A percentile compares a stretch with the other conserved stretches of the same genome.
These are phyloP conservation scores for Zootoca vivipara DNA, from an alignment of 2,113 vertebrate genomes.

Conservation along the genomic window DNA sequence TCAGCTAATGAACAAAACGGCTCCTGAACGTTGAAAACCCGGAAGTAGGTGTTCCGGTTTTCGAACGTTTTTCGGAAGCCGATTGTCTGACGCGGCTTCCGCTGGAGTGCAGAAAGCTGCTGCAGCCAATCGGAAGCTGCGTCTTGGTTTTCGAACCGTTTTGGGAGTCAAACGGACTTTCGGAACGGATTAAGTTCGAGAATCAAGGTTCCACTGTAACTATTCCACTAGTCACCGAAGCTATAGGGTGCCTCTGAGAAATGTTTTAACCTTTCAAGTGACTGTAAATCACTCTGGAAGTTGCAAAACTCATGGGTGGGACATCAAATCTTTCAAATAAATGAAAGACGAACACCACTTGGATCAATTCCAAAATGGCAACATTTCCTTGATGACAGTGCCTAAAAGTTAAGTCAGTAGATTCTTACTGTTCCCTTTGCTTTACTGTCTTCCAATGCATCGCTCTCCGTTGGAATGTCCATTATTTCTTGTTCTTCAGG, in stretches of 20 bases:
- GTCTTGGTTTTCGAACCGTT: too few relatives aligned
- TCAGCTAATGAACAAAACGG: too few relatives aligned
- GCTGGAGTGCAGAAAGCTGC: too few relatives aligned
- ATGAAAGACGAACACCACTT: not conserved
- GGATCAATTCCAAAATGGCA: not conserved
- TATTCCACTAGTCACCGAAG: not conserved
- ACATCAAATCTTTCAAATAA: too few relatives aligned
- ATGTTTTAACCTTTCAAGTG: not conserved
- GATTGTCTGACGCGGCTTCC: too few relatives aligned
- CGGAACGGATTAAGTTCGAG: too few relatives aligned
- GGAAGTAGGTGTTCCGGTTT: too few relatives aligned
- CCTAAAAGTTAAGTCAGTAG: not conserved
- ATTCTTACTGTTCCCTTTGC: constrained; percentile 78
- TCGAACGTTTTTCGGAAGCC: too few relatives aligned
- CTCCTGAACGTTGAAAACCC: too few relatives aligned
- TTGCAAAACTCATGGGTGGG: not conserved
- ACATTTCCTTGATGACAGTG: not conserved
- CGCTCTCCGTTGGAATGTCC: constrained; percentile 55
- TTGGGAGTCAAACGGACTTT: too few relatives aligned
- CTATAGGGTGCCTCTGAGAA: not conserved
- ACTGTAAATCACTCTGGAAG: not conserved
- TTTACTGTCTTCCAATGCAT: constrained; percentile 68
- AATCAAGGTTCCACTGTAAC: not conserved
- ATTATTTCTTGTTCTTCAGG: constrained; percentile 65
- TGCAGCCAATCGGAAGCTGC: too few relatives aligned